A percentile compares a stretch with the other conserved stretches of the same genome.
Conservation (phyloP, 2,113 vertebrate genomes). For the Cryptotis parvus region DNA sequence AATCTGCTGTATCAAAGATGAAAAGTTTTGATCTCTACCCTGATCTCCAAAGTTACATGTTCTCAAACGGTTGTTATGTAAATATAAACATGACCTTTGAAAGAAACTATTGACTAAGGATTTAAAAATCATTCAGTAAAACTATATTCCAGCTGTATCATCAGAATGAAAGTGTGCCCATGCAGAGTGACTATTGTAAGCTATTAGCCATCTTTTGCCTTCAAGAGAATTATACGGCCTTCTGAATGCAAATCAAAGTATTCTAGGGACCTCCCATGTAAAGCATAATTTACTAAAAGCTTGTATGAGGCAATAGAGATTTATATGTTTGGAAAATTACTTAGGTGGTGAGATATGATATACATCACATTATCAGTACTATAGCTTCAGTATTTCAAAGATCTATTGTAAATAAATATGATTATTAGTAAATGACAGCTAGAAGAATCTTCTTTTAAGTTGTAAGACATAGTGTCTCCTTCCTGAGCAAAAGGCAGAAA, state of each 20-base stretch:
- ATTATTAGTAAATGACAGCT: neutral
- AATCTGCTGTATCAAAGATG: neutral
- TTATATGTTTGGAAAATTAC: neutral
- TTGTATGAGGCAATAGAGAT: neutral
- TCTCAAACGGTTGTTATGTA: slow-evolving; percentile 57
- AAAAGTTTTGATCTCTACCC: slow-evolving; percentile 21
- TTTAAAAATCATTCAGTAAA: slow-evolving; percentile 58
- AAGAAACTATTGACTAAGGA: slow-evolving; percentile 41
- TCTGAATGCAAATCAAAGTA: slow-evolving; percentile 53
- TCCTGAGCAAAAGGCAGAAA: neutral
- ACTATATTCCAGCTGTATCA: slow-evolving; percentile 4
- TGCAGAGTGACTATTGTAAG: slow-evolving; percentile 62
- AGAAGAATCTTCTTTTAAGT: neutral
- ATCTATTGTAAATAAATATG: slow-evolving; percentile 20
- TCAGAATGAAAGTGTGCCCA: slow-evolving; percentile 61
- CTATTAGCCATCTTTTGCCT: slow-evolving; percentile 63
- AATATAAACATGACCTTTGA: slow-evolving; percentile 67
- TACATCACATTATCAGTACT: neutral
- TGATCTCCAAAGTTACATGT: slow-evolving; percentile 33
- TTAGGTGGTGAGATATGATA: neutral
- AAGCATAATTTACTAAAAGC: slow-evolving; percentile 36
- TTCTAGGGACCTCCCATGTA: slow-evolving; percentile 16
- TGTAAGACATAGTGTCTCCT: too few relatives aligned
- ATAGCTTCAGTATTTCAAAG: slow-evolving; percentile 7
- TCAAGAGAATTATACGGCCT: slow-evolving; percentile 65